Base-by-base conservation (phyloP, 2,888 invertebrate genomes). In the Eristalinus aeneus region DNA sequence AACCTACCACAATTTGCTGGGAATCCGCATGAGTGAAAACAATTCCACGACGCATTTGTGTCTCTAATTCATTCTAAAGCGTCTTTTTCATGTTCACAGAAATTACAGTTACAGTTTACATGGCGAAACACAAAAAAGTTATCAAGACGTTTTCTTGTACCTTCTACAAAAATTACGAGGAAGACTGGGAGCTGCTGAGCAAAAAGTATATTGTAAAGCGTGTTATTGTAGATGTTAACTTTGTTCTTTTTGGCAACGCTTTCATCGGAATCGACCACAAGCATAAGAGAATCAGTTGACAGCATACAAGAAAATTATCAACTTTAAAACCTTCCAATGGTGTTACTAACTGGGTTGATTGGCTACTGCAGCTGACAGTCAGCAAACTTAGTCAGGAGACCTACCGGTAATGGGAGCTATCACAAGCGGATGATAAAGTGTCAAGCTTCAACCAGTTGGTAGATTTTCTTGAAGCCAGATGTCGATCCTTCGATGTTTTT, bases 81-180 rank as follows among this genome's bases (percentile, higher is more conserved):
- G 12, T 58, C 27, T 6, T 22, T 76, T 36, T 12, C 39, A 20
- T 58, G 74, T 23, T 60, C 75, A 32, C 76, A 76, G n/a, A 75
- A 76, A 16, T 27, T 72, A 10, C 85, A 80, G 80, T 4, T 58
- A 69, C 16, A 73, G 69, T 20, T 31, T 81, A 10, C 63, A 73
- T 11, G 73, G 76, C 0, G 76, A 85, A 34, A 69, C 85, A 8
- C 58, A 69, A 36, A 9, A 80, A 1, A 64, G n/a, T 80, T 8
- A 36, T 80, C 23, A 76, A 69, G 36, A 53, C 32, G 39, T 79
- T 71, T n/a, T 27, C 72, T 11, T 20, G 54, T 16, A 64, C 73
- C 2, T n/a, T n/a, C n/a, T n/a, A 73, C 23, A 31, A 36, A 9
- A 73, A 73, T 56, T 73, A 73, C 9, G 32, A 12, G 1, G 58